Percentiles rank a stretch among this genome's conserved stretches.
phyloP scores from a whole-genome alignment of 2,888 invertebrate species.

The Dasysyrphus albostriatus region DNA sequence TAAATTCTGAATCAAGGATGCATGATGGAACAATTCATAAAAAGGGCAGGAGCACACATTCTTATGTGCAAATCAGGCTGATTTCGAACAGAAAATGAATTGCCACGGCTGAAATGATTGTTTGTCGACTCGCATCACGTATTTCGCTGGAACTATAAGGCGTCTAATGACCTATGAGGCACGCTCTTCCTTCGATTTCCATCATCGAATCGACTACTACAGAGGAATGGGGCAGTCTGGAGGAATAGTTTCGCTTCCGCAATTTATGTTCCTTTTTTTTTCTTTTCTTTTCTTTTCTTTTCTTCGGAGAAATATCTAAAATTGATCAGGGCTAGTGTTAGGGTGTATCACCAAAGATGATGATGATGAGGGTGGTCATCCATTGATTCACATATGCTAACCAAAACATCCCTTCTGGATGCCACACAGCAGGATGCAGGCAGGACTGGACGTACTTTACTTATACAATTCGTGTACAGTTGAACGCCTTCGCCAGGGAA shows the following conservation, averaged over 20 bases:
- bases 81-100: slow-evolving; percentile 50
- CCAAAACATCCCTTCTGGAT: slow-evolving; percentile 45
- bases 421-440: slow-evolving; percentile 52
- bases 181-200: slow-evolving; percentile 5
- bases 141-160: slow-evolving; percentile 48
- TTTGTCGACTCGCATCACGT: slow-evolving; percentile 72
- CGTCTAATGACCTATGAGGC: slow-evolving; percentile 61
- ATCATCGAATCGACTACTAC: not conserved
- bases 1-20: slow-evolving; percentile 58
- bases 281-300: slow-evolving; percentile 28
- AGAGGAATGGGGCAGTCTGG: slow-evolving; percentile 17
- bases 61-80: slow-evolving; percentile 72
- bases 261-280: slow-evolving; percentile 54
- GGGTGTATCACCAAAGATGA: slow-evolving; percentile 39
- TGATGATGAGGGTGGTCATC: slow-evolving; percentile 66
- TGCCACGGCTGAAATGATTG: slow-evolving; percentile 56
- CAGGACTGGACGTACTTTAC: slow-evolving; percentile 20
- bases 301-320: slow-evolving; percentile 66
- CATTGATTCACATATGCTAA: slow-evolving; percentile 65
- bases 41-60: slow-evolving; percentile 30
- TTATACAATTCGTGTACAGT: slow-evolving; percentile 12
- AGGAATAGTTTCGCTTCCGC: slow-evolving; percentile 57
- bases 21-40: slow-evolving; percentile 44
- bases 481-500: slow-evolving; percentile 62
- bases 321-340: slow-evolving; percentile 66